Conservation (phyloP, 1,140 invertebrate species). For the Ips typographus region DNA sequence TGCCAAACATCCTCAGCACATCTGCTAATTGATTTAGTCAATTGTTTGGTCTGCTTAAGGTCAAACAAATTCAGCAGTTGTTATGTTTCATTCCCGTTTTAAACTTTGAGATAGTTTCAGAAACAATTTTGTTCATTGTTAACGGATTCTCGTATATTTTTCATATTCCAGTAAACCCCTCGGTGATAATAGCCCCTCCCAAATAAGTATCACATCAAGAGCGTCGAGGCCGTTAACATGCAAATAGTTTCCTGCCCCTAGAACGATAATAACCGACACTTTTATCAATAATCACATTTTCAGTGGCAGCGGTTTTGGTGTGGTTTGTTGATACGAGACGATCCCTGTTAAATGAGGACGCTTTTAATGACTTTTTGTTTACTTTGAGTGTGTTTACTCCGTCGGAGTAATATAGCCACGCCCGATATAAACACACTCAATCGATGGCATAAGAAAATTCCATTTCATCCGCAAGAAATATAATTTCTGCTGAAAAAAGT, state of each 20-base stretch:
- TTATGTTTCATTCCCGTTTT: slow-evolving; percentile 29
- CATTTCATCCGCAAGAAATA: background rate
- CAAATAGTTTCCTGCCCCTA: background rate
- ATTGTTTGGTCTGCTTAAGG: slow-evolving; percentile 31
- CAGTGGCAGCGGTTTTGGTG: background rate
- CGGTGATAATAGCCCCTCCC: background rate
- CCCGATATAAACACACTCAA: background rate
- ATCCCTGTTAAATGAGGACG: background rate
- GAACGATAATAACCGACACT: background rate
- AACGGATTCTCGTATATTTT: slow-evolving; percentile 19
- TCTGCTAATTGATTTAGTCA: slow-evolving; percentile 34
- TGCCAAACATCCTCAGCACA: slow-evolving; percentile 5
- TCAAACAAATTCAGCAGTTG: slow-evolving; percentile 23
- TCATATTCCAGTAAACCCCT: background rate
- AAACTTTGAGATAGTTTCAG: slow-evolving; percentile 6
- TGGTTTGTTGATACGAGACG: slow-evolving; percentile 1
- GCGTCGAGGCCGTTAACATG: background rate
- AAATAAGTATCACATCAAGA: background rate
- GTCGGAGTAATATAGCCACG: background rate
- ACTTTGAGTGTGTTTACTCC: background rate
- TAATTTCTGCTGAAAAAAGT: background rate
- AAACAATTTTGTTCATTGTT: background rate
- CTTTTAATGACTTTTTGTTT: slow-evolving; percentile 1
- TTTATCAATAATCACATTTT: background rate
- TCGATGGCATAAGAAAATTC: background rate